phyloP scores from a whole-genome alignment of 1,140 invertebrate genomes.

The Drosophila auraria region DNA sequence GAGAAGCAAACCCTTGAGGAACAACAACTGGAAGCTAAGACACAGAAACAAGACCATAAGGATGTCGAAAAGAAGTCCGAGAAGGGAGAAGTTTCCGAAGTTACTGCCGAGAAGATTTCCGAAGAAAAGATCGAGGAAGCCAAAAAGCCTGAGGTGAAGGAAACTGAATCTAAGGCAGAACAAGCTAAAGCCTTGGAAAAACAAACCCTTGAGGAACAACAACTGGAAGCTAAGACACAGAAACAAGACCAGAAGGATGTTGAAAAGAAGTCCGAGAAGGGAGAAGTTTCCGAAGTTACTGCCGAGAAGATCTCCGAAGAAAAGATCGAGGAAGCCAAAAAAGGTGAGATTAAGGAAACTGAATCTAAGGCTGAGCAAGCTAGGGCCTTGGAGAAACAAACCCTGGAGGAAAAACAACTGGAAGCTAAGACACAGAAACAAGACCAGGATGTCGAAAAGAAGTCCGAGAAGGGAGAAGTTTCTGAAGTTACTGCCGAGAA shows the following conservation, averaged over 20 bases:
- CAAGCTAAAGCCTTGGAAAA: constrained; percentile 43
- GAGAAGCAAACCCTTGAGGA: constrained; percentile 35
- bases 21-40: not conserved
- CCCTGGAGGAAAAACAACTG: constrained; percentile 20
- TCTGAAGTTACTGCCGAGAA: constrained; percentile 26
- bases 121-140: constrained; percentile 33
- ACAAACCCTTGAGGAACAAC: constrained; percentile 31
- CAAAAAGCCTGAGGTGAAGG: constrained; percentile 4
- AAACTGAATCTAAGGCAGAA: constrained; percentile 36
- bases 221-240: constrained; percentile 1
- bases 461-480: constrained; percentile 38
- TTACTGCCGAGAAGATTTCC: constrained; percentile 31
- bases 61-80: constrained; percentile 32
- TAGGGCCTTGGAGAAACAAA: too few relatives aligned
- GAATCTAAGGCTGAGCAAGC: too few relatives aligned
- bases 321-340: not conserved
- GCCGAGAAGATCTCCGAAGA: constrained; percentile 7
- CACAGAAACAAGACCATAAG: not conserved
- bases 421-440: not conserved
- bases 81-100: constrained; percentile 28
- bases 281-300: constrained; percentile 36
- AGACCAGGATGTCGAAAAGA: constrained; percentile 10
- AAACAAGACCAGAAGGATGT: constrained; percentile 10
- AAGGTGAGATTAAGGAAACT: too few relatives aligned
- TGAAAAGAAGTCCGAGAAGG: constrained; percentile 21